Evolutionary conservation across 2,113 vertebrate species (phyloP).

Genomic region (Salvator merianae): DNA sequence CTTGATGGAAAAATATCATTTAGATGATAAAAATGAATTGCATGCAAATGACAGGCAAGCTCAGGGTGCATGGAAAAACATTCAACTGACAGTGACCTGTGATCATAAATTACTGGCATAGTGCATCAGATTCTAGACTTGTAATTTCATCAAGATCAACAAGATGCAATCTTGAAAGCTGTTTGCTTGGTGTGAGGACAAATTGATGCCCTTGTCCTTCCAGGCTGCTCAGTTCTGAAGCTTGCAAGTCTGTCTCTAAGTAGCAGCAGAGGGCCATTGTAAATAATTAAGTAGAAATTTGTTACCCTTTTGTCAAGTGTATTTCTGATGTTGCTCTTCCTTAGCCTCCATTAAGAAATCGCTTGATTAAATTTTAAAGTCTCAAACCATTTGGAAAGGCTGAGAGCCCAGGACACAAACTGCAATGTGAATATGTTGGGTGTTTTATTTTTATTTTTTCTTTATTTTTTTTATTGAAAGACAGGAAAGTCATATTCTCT

Average conservation of each 20-base stretch:
- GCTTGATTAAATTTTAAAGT: slow-evolving; percentile 90
- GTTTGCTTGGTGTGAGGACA: slow-evolving; percentile 77
- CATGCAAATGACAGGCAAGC: slow-evolving; percentile 73
- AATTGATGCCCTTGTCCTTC: slow-evolving; percentile 82
- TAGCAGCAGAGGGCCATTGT: slow-evolving; percentile 78
- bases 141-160: slow-evolving; percentile 85
- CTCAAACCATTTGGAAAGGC: slow-evolving; percentile 83
- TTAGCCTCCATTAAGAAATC: slow-evolving; percentile 84
- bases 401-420: slow-evolving; percentile 77
- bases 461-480: background rate
- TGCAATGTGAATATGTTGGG: slow-evolving; percentile 65
- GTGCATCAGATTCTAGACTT: slow-evolving; percentile 72
- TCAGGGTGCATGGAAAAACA: slow-evolving; percentile 67
- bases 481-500: slow-evolving; percentile 82
- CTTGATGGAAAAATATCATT: slow-evolving; percentile 67
- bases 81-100: slow-evolving; percentile 77
- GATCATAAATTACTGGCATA: slow-evolving; percentile 78
- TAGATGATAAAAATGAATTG: slow-evolving; percentile 72
- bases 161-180: slow-evolving; percentile 80
- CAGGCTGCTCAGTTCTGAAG: slow-evolving; percentile 71
- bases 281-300: slow-evolving; percentile 90
- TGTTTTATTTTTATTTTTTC: background rate
- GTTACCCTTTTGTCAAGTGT: slow-evolving; percentile 86
- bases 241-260: slow-evolving; percentile 74
- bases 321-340: slow-evolving; percentile 83